Evolutionary conservation across 2,113 vertebrate species (phyloP), one percentile per base, ranked within the genome.

Genomic region (Pithys albifrons): DNA sequence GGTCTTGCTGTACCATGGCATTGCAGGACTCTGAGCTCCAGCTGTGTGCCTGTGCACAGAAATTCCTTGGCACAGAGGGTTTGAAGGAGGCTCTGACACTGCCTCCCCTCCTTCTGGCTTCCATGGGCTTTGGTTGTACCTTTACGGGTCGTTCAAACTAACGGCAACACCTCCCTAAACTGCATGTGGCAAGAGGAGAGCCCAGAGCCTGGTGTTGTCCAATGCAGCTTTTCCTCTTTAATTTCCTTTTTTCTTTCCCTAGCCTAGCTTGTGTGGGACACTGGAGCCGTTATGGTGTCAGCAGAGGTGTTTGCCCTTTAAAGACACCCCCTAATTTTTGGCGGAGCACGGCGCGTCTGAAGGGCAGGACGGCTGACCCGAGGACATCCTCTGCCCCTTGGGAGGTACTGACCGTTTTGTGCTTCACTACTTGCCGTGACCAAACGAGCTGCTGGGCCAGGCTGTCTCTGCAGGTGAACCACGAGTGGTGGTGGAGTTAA

Each of bases 251-350:
- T 96, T 98, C 97, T 98, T 97, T 97, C 98, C 97, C 96, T 98
- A 98, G 98, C 97, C 96, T 98, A 98, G 98, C 97, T 98, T 98
- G 96, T 98, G 97, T 98, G 98, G 97, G 98, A 98, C 97, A 98
- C 98, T 97, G 98, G 98, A 98, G 98, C 98, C 92, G 97, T 98
- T 98, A 97, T 98, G 98, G 97, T 98, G 98, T 98, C 98, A 98
- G 97, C 98, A 98, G 98, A 97, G 97, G 96, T 98, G 95, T 97
- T 97, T 98, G 97, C 97, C 98, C 98, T 97, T 98, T 98, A 98
- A 98, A 98, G 98, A 97, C 97, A 97, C 97, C 97, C 97, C 97
- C 93, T 98, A 93, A 97, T 97, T 98, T 98, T 98, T 97, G 98
- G 97, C 95, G 98, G 98, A 98, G 97, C 95, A 95, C 97, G 96